Conservation (phyloP, 2,797 vertebrate genomes). For the Pseudopleuronectes americanus region DNA sequence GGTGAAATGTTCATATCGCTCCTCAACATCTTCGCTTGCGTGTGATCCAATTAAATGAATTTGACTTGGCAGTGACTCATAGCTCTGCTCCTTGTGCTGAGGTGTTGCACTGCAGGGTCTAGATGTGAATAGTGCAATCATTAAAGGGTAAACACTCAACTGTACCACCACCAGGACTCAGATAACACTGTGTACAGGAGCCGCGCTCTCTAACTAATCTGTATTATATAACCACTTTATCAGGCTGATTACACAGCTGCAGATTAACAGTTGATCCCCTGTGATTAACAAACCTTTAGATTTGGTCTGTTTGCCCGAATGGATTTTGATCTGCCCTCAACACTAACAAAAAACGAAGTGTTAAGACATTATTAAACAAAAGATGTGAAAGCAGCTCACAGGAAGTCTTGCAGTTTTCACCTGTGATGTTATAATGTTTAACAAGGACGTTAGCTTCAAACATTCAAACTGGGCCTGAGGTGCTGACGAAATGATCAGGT, state of each 20-base stretch:
- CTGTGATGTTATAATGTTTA: too few species aligned
- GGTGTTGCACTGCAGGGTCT: not conserved
- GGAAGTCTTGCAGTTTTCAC: too few species aligned
- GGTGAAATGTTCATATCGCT: constrained; percentile 10
- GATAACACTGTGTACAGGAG: not conserved
- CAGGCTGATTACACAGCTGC: constrained; percentile 3
- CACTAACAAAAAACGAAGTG: not conserved
- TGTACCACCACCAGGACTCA: constrained; percentile 1
- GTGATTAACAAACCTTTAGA: not conserved
- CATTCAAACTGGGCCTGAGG: too few species aligned
- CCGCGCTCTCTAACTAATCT: not conserved
- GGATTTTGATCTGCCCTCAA: not conserved
- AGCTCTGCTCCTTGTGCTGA: not conserved
- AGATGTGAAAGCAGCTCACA: too few species aligned
- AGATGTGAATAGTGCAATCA: constrained; percentile 5
- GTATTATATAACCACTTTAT: not conserved
- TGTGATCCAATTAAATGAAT: constrained; percentile 26
- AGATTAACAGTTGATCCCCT: not conserved
- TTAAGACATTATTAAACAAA: too few species aligned
- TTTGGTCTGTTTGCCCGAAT: not conserved
- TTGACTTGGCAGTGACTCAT: constrained; percentile 21
- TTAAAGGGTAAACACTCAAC: not conserved
- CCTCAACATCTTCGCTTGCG: constrained; percentile 23
- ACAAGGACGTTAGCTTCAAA: too few species aligned
- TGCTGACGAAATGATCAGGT: too few species aligned